Evolutionary conservation across 2,113 vertebrate species (phyloP), one percentile per base, ranked within the genome.

Genomic region (Ceuthmochares aereus): DNA sequence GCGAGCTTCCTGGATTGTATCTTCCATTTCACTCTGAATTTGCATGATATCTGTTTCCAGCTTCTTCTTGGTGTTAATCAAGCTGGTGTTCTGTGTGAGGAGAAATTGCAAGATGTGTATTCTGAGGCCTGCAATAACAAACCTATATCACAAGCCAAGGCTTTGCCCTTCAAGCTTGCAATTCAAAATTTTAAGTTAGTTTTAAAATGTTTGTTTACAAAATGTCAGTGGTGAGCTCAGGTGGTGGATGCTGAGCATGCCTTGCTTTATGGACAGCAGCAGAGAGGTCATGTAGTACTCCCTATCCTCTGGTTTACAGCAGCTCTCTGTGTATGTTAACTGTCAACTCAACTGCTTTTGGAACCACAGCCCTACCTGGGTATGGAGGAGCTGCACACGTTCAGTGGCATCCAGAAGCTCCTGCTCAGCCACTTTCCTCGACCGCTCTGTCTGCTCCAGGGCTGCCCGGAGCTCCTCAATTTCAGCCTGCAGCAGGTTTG

Each of bases 341-440:
- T 17, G 34, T 22, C 66, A 69, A 15, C 30, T 30, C 26, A 47
- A 36, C 37, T 54, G 60, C 9, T 43, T 63, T 54, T 55, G 45
- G 20, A 26, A 62, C 47, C 56, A 40, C 40, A n/a, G 9, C 40
- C 40, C 40, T 90, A 99, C 99, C 98, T 99, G 99, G 12, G 96
- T 98, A 12, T 99, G 99, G 59, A 99, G 98, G 37, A 99, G 98
- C 81, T 98, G 98, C 2, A 96, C 98, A 1, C 98, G 91, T 79
- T 99, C 99, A 1, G 87, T 98, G 36, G 98, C 94, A 80, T 99
- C 99, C 63, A 99, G 32, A 17, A 99, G 97, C 85, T 99, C 99
- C 93, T 99, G 98, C 75, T 99, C 99, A 4, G 99, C 98, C 43
- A 98, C 0, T 54, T 99, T 99, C 30, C 98, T 97, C 1, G 93